phyloP scores from a whole-genome alignment of 2,113 vertebrate genomes.

The Sorex fumeus region DNA sequence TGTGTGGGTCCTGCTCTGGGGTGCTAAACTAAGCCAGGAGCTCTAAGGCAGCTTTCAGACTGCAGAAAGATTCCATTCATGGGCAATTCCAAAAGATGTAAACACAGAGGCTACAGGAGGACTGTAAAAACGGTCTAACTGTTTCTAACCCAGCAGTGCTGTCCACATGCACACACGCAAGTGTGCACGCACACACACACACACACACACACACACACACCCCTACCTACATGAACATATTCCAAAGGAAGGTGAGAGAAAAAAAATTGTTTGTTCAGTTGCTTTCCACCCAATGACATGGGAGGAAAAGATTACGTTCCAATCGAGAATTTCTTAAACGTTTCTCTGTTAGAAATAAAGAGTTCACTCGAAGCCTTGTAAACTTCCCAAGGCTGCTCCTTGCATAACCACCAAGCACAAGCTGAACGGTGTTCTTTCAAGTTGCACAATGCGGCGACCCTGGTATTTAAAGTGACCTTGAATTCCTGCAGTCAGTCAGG shows the following conservation, averaged over 20 bases:
- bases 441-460: conserved; percentile 52
- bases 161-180: not conserved
- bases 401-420: conserved; percentile 46
- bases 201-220: not conserved
- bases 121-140: not conserved
- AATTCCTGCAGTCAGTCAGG: conserved; percentile 62
- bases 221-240: not conserved
- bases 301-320: not conserved
- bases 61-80: conserved; percentile 48
- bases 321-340: conserved; percentile 47
- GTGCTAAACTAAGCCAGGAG: not conserved
- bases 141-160: not conserved
- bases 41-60: not conserved
- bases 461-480: conserved; percentile 70
- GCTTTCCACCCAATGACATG: not conserved
- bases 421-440: conserved; percentile 53
- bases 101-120: conserved; percentile 36
- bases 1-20: not conserved
- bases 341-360: not conserved
- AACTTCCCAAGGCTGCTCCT: conserved; percentile 30
- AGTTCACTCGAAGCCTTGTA: conserved; percentile 1
- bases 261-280: conserved; percentile 4
- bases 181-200: not conserved
- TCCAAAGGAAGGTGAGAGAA: conserved; percentile 41
- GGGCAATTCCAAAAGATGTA: conserved; percentile 56